These are phyloP conservation scores for Rattus norvegicus DNA, from an alignment of 2,113 vertebrate species.

Conservation along the genomic window DNA sequence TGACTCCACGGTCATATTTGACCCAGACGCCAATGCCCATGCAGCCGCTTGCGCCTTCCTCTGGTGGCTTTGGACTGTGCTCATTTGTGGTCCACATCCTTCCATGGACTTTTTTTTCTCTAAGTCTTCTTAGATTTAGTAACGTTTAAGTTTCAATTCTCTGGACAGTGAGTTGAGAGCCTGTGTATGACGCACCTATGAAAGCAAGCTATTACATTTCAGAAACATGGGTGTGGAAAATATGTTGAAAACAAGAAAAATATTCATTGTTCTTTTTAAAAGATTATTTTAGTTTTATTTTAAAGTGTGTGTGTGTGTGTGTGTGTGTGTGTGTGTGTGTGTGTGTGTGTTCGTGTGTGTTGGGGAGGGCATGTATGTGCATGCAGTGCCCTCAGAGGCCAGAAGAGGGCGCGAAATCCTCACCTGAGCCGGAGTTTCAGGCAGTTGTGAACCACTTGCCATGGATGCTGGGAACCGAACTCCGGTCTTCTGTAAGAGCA, in stretches of 20 bases:
- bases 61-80: neutral
- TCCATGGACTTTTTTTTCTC: neutral
- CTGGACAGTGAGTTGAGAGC: neutral
- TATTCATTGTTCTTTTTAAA: neutral
- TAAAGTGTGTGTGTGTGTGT: neutral
- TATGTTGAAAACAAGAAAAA: neutral
- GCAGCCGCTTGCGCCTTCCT: neutral
- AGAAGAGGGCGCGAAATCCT: neutral
- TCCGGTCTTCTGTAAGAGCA: neutral
- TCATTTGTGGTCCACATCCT: neutral
- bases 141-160: neutral
- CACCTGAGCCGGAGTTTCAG: neutral
- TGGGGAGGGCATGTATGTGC: rapidly evolving
- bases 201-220: neutral
- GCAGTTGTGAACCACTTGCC: neutral
- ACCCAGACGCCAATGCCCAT: rapidly evolving
- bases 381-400: neutral
- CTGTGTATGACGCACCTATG: neutral
- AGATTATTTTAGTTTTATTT: neutral
- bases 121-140: neutral
- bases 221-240: neutral
- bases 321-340: no score
- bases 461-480: neutral
- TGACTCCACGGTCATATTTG: rapidly evolving
- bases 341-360: no score